Conservation (phyloP, 2,888 invertebrate genomes). For the Scotopteryx bipunctaria region DNA sequence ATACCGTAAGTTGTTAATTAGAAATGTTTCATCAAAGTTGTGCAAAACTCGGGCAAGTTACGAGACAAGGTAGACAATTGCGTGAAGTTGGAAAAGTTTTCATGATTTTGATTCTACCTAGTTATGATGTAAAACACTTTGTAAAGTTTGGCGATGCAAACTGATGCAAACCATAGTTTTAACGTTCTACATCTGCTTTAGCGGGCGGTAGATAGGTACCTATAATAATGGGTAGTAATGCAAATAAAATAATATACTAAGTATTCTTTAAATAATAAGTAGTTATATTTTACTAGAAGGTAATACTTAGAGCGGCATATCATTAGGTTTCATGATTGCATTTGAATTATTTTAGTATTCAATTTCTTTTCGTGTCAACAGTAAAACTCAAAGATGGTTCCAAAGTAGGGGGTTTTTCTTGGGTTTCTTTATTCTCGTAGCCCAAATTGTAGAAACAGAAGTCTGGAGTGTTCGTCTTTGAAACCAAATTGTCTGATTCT, state of each 20-base stretch:
- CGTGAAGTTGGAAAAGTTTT: background rate
- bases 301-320: too few relatives aligned
- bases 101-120: background rate
- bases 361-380: constrained; percentile 44
- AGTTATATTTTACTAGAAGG: too few relatives aligned
- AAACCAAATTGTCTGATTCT: constrained; percentile 9
- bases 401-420: constrained; percentile 42
- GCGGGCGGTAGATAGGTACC: too few relatives aligned
- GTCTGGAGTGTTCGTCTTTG: constrained; percentile 7
- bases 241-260: background rate
- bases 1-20: constrained; percentile 35
- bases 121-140: background rate
- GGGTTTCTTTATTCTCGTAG: constrained; percentile 39
- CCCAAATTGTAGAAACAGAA: constrained; percentile 48
- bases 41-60: constrained; percentile 2
- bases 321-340: background rate
- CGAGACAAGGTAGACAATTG: constrained; percentile 4
- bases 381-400: constrained; percentile 54
- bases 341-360: constrained; percentile 19
- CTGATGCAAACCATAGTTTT: too few relatives aligned
- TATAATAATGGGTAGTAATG: too few relatives aligned
- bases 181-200: background rate
- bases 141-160: background rate
- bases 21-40: constrained; percentile 16
- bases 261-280: background rate